Conservation (phyloP, 2,113 vertebrate genomes). For the Onychostoma macrolepis region DNA sequence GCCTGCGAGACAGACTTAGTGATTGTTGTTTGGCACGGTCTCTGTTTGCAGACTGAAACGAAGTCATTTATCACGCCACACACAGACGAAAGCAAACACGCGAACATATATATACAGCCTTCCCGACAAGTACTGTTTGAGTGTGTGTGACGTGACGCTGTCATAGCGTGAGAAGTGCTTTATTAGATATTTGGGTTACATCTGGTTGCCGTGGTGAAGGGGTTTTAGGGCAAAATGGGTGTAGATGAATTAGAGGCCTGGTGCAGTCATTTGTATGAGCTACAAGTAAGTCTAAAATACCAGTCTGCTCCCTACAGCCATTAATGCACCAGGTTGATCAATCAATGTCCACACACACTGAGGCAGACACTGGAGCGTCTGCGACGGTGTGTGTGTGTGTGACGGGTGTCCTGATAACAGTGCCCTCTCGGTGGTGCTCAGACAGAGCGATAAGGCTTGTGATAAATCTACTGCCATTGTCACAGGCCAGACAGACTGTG, state of each 20-base stretch:
- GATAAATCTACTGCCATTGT: slow-evolving; percentile 40
- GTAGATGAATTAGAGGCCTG: background rate
- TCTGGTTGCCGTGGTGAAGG: background rate
- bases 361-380: background rate
- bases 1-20: background rate
- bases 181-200: background rate
- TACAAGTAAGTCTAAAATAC: background rate
- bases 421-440: slow-evolving; percentile 16
- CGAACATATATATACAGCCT: background rate
- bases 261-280: background rate
- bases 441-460: slow-evolving; percentile 39
- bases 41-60: background rate
- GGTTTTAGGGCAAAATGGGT: background rate
- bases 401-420: slow-evolving; percentile 20
- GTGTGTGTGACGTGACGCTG: background rate
- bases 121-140: background rate
- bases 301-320: background rate
- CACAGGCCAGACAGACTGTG: slow-evolving; percentile 18
- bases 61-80: slow-evolving; percentile 13
- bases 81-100: slow-evolving; percentile 12
- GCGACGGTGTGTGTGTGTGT: background rate
- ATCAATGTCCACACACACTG: slow-evolving; percentile 39
- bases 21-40: slow-evolving; percentile 8
- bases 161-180: slow-evolving; percentile 1
- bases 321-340: slow-evolving; percentile 15